Base-by-base conservation (phyloP, 2,113 vertebrate species). In the Edolisoma coerulescens region DNA sequence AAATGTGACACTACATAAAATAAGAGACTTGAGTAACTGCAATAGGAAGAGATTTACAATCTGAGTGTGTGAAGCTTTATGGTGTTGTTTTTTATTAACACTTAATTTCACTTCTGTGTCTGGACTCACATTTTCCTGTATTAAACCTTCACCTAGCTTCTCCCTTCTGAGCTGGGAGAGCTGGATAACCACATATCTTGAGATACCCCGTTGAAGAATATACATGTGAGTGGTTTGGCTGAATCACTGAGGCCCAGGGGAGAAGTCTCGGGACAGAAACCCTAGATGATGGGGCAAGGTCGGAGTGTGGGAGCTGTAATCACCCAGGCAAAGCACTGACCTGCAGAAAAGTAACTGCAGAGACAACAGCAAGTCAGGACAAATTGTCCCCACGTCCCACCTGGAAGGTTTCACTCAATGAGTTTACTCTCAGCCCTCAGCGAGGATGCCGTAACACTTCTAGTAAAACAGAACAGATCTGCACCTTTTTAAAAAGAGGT, bases 1-100 rank as follows among this genome's bases (percentile, higher is more conserved):
- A 86, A 59, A 86, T 71, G 56, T 67, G 85, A 90, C 88, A 88
- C 79, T 74, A 84, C 68, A 56, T 80, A 83, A 96, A 96, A 84
- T 52, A 89, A 71, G 85, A 90, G 71, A 70, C 50, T 74, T 53
- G 83, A 93, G 44, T 86, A 92, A 71, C 68, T 86, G 87, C 0
- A 8, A 75, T 24, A 59, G 75, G 56, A 92, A 68, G 82, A 79
- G 47, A 92, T 93, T 95, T 92, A 93, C 78, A 81, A 37, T 41
- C 75, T 22, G 33, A 92, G 83, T 13, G 8, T 67, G 44, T 61
- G 68, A 88, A 90, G 32, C 60, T 74, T 67, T 56, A 87, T 79
- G 89, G 1, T 92, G 70, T 0, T 84, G 41, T 4, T 54, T 80
- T 92, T 90, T 70, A 75, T 80, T 96, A 80, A 90, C 79, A 39